Conservation (phyloP, 2,113 vertebrate species). For the Hylia prasina region DNA sequence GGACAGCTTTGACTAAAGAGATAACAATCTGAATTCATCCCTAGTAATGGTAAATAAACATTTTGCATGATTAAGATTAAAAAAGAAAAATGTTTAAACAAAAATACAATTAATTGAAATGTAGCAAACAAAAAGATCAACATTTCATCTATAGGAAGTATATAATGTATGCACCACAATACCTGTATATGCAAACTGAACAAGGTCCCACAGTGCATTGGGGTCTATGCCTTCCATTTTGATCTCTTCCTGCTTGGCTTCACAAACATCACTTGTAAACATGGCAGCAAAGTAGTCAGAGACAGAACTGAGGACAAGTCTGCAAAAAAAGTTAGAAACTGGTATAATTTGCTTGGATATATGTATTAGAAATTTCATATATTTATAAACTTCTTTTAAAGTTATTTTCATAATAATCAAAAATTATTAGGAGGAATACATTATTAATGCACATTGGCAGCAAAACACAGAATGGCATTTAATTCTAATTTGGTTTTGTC, state of each 20-base stretch:
- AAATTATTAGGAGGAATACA: not conserved
- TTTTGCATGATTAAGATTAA: not conserved
- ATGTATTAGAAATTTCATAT: not conserved
- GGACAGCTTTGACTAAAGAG: not conserved
- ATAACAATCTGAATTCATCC: not conserved
- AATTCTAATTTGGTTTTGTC: not conserved
- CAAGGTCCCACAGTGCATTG: slow-evolving; percentile 80
- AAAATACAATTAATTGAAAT: not conserved
- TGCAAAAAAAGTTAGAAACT: slow-evolving; percentile 47
- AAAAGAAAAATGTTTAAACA: not conserved
- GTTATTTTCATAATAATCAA: not conserved
- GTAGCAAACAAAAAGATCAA: not conserved
- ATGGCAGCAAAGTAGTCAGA: slow-evolving; percentile 84
- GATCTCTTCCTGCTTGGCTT: slow-evolving; percentile 83
- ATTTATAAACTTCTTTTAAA: not conserved
- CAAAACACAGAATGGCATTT: not conserved
- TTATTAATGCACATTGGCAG: not conserved
- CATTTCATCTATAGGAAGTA: not conserved
- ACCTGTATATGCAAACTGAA: slow-evolving; percentile 84
- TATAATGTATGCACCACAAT: not conserved
- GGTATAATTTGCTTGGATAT: not conserved
- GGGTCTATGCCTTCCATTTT: slow-evolving; percentile 85
- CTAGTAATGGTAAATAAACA: not conserved
- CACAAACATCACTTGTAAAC: slow-evolving; percentile 83
- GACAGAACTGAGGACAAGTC: slow-evolving; percentile 81